Conservation (phyloP, 2,888 invertebrate species). For the Zaprionus bogoriensis region DNA sequence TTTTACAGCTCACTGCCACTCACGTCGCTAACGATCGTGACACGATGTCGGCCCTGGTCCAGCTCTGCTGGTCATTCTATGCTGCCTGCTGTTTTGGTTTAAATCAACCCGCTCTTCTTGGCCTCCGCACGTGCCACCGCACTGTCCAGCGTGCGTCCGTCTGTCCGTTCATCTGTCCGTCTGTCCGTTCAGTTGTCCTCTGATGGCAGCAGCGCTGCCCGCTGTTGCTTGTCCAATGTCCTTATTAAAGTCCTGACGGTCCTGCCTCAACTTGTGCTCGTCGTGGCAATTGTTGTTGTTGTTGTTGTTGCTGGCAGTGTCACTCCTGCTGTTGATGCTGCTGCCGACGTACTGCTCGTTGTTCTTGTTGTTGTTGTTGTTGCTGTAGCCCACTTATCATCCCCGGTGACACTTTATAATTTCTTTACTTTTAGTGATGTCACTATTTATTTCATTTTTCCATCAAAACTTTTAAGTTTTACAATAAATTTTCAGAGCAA, state of each 20-base stretch:
- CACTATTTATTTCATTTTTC: constrained; percentile 82
- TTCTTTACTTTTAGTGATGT: constrained; percentile 83
- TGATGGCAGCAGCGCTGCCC: constrained; percentile 37
- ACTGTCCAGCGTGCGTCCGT: constrained; percentile 42
- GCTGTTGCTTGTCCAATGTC: constrained; percentile 68
- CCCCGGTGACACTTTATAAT: constrained; percentile 83
- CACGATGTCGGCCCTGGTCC: constrained; percentile 7
- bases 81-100: constrained; percentile 50
- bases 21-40: no score
- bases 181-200: constrained; percentile 27
- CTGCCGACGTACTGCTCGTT: constrained; percentile 54
- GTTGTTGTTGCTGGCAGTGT: constrained; percentile 53
- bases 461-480: constrained; percentile 82
- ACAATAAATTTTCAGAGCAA: constrained; percentile 79
- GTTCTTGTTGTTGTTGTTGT: constrained; percentile 52
- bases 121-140: constrained; percentile 55
- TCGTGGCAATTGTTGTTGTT: constrained; percentile 27
- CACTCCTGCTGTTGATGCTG: constrained; percentile 66
- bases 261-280: constrained; percentile 71
- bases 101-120: constrained; percentile 50
- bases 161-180: constrained; percentile 14
- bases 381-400: constrained; percentile 82
- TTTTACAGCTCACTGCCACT: no score
- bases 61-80: constrained; percentile 28
- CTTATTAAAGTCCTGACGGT: constrained; percentile 73